These are phyloP conservation scores for Zosterops lateralis DNA, from an alignment of 2,113 vertebrate species.

Conservation along the genomic window DNA sequence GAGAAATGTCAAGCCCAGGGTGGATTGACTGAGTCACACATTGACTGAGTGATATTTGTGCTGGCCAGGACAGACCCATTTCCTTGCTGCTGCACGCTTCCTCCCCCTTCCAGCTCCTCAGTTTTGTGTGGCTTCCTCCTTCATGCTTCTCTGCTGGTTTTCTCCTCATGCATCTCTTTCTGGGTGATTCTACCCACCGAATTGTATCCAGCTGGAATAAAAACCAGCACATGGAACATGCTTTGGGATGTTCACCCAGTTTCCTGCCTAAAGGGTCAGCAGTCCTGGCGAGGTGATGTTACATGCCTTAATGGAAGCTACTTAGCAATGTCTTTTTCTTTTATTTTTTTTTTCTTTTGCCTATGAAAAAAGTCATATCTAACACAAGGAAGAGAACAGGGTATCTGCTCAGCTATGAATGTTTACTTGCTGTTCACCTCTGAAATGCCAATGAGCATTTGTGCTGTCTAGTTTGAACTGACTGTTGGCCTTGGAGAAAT, in stretches of 20 bases:
- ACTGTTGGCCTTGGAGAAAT: slow-evolving; percentile 25
- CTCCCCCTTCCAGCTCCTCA: background rate
- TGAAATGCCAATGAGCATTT: slow-evolving; percentile 61
- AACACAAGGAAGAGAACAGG: background rate
- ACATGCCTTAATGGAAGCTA: background rate
- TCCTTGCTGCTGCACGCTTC: background rate
- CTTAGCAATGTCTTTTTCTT: background rate
- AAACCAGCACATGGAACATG: background rate
- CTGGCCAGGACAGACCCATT: background rate
- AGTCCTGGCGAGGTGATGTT: background rate
- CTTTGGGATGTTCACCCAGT: background rate
- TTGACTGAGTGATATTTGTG: background rate
- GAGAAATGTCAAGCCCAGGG: slow-evolving; percentile 15
- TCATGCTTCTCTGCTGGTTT: background rate
- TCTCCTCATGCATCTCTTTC: background rate
- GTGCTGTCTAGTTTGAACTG: slow-evolving; percentile 36
- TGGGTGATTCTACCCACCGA: background rate
- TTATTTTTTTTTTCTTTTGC: background rate
- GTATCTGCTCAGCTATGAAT: background rate
- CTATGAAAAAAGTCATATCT: background rate
- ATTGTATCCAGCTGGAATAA: background rate
- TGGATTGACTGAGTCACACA: slow-evolving; percentile 22
- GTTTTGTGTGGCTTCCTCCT: background rate
- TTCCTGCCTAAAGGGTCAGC: background rate
- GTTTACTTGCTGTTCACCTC: slow-evolving; percentile 40